Evolutionary conservation across 1,140 invertebrate genomes (phyloP), one percentile per base, ranked within the genome.

Genomic region (Drosophila athabasca): DNA sequence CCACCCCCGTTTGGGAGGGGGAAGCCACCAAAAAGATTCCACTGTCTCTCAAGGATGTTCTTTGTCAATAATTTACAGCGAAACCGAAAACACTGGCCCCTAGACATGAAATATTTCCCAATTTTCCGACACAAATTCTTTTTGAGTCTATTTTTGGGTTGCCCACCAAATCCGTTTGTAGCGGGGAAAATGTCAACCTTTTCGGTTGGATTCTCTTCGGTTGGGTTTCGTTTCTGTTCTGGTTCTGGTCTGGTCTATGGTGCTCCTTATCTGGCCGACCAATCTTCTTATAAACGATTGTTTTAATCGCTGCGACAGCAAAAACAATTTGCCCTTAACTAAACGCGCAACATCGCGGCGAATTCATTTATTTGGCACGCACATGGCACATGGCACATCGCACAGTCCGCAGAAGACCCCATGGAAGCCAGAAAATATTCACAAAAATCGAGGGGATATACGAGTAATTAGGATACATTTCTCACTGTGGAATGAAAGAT

Each of bases 211-310:
- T 39, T 39, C 35, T 39, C 35, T 4, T 39, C 35, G 35, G 11
- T 39, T 39, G 3, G 35, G 11, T 3, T 5, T 39, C 11, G 35
- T 5, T 39, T 4, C 3, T 39, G 35, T 4, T 39, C 35, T 11
- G 43, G 43, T 31, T 69, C 11, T 19, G 29, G 29, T 31, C 7
- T 11, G 11, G 17, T 11, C 13, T 45, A 39, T n/a, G 19, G 8
- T 19, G 24, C 31, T 50, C 54, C 43, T 74, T 69, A 78, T 82
- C 69, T 49, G 15, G 48, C 39, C 6, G 48, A 29, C 41, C 45
- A 54, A 79, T 83, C 79, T 76, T 52, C 57, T 69, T 78, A 79
- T 71, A 75, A 83, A 79, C 70, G 79, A 83, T 79, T 58, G 55
- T 68, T 83, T 67, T 71, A 73, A 83, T 82, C 64, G 65, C 41